Percentiles rank a stretch among this genome's conserved stretches.
These are phyloP conservation scores for Harpagifer antarcticus DNA, from an alignment of 2,797 vertebrate species.

Conservation along the genomic window DNA sequence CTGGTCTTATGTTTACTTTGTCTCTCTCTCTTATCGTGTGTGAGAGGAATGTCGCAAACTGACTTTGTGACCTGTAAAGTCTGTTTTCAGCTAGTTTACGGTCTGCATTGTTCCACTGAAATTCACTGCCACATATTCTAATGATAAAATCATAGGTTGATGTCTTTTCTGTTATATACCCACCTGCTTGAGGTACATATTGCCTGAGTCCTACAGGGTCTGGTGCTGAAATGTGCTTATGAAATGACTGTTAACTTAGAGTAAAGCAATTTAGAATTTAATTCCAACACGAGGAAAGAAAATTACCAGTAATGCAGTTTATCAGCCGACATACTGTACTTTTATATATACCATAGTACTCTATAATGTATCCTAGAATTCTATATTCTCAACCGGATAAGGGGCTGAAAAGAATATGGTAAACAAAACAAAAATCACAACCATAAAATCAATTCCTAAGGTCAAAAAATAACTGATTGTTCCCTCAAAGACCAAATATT, in stretches of 20 bases:
- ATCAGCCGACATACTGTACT: not conserved
- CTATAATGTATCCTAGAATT: too few relatives aligned
- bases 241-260: not conserved
- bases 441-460: too few relatives aligned
- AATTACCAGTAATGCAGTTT: not conserved
- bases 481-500: slow-evolving; percentile 1
- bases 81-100: slow-evolving; percentile 9
- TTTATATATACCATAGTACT: too few relatives aligned
- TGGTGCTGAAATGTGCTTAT: not conserved
- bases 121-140: slow-evolving; percentile 9
- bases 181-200: not conserved
- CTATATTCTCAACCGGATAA: too few relatives aligned
- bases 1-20: slow-evolving; percentile 23
- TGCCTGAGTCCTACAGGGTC: not conserved
- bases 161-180: not conserved
- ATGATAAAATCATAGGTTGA: slow-evolving; percentile 22
- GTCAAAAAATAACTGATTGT: not conserved
- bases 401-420: too few relatives aligned
- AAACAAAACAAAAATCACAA: too few relatives aligned
- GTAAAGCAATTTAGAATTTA: not conserved
- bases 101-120: slow-evolving; percentile 9
- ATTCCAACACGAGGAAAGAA: not conserved
- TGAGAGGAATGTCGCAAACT: slow-evolving; percentile 23
- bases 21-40: slow-evolving; percentile 31
- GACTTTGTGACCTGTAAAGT: slow-evolving; percentile 16